Percentiles rank a stretch among this genome's conserved stretches.
Evolutionary conservation across 2,888 invertebrate species (phyloP).

Genomic region (Acleris emargana): DNA sequence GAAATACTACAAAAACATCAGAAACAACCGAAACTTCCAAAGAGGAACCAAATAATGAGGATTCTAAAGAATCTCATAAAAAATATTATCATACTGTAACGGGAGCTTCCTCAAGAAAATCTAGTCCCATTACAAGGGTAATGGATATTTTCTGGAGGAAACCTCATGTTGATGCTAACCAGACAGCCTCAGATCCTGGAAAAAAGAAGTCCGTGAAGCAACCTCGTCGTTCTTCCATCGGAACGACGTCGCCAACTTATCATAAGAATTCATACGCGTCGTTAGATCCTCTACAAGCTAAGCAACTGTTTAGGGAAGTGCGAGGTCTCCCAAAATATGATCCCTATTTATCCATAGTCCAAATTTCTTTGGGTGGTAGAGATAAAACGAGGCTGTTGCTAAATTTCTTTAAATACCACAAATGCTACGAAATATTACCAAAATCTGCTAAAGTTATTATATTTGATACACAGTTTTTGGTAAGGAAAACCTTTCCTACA

Average conservation of each 20-base stretch:
- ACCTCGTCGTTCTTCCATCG: conserved; percentile 73
- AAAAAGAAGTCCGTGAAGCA: conserved; percentile 72
- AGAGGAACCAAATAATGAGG: conserved; percentile 59
- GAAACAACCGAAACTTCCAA: conserved; percentile 66
- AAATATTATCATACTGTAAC: conserved; percentile 81
- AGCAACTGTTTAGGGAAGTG: conserved; percentile 77
- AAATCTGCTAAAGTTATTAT: conserved; percentile 80
- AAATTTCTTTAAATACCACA: conserved; percentile 80
- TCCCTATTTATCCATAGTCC: conserved; percentile 79
- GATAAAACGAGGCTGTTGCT: conserved; percentile 76
- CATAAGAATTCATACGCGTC: conserved; percentile 80
- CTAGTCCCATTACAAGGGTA: conserved; percentile 78
- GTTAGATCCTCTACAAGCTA: conserved; percentile 75
- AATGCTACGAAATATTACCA: conserved; percentile 79
- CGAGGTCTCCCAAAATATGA: conserved; percentile 78
- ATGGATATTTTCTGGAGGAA: conserved; percentile 79
- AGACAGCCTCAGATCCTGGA: conserved; percentile 55
- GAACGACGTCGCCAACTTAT: conserved; percentile 78
- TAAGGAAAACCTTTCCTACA: conserved; percentile 77
- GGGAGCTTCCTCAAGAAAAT: conserved; percentile 75
- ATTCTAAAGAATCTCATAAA: conserved; percentile 73
- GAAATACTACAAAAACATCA: conserved; percentile 57
- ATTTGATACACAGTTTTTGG: conserved; percentile 78
- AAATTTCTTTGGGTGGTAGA: conserved; percentile 78
- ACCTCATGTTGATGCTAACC: conserved; percentile 65